Conservation (phyloP, 2,113 vertebrate species). For the Gymnogyps californianus region DNA sequence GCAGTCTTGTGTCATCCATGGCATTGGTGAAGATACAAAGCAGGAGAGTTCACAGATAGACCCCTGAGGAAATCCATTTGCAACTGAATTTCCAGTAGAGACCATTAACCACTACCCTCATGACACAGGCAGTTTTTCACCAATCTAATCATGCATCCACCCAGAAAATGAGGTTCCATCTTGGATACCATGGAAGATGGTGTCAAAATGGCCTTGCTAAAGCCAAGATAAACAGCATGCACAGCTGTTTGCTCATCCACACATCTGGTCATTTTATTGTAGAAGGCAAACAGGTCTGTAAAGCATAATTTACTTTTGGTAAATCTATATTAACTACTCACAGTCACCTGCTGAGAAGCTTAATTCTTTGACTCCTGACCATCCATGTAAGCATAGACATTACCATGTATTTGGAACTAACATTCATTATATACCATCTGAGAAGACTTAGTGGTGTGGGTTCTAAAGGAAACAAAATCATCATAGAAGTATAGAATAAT, state of each 20-base stretch:
- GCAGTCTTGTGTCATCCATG: background rate
- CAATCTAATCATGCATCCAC: background rate
- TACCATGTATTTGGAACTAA: background rate
- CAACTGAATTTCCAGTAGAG: background rate
- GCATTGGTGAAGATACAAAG: background rate
- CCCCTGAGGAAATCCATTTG: background rate
- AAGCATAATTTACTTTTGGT: background rate
- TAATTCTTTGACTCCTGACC: background rate
- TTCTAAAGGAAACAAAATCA: background rate
- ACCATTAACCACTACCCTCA: background rate
- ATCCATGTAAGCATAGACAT: background rate
- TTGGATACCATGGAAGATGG: background rate
- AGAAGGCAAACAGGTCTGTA: background rate
- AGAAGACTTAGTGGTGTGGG: background rate
- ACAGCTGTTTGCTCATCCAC: background rate
- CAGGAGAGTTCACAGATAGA: background rate
- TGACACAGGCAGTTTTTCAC: background rate
- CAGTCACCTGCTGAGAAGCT: background rate
- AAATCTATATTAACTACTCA: background rate
- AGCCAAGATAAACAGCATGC: background rate
- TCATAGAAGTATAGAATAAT: background rate
- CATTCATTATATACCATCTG: background rate
- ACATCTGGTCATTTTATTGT: background rate
- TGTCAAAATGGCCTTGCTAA: background rate
- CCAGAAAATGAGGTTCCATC: background rate